phyloP scores from a whole-genome alignment of 2,797 vertebrate genomes.

The Spea hammondii region DNA sequence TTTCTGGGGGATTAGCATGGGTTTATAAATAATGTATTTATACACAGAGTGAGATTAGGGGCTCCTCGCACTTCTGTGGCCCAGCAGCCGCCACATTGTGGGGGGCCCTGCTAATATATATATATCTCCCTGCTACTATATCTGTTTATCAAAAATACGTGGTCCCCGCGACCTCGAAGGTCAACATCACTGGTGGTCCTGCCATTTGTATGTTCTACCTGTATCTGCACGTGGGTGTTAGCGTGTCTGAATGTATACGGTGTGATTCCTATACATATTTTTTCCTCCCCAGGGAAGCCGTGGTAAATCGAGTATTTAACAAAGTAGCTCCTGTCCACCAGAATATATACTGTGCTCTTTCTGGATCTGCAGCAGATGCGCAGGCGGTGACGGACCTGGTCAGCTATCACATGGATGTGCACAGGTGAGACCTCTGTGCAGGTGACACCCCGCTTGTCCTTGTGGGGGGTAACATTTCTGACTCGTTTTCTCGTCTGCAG shows the following conservation, averaged over 20 bases:
- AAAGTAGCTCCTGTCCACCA: slow-evolving; percentile 82
- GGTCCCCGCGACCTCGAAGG: too few species aligned
- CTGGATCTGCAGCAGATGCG: slow-evolving; percentile 79
- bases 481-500: slow-evolving; percentile 56
- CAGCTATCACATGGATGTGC: slow-evolving; percentile 79
- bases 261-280: neutral
- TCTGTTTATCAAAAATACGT: too few species aligned
- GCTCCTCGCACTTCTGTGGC: too few species aligned
- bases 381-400: slow-evolving; percentile 76
- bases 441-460: neutral
- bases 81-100: too few species aligned
- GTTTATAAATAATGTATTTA: too few species aligned
- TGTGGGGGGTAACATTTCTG: neutral
- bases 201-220: too few species aligned
- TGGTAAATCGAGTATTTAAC: slow-evolving; percentile 80
- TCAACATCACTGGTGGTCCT: too few species aligned
- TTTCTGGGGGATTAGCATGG: too few species aligned
- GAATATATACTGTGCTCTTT: slow-evolving; percentile 80
- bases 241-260: too few species aligned
- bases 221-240: neutral
- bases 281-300: slow-evolving; percentile 63
- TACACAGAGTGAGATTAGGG: too few species aligned
- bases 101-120: too few species aligned
- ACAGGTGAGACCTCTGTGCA: slow-evolving; percentile 67
- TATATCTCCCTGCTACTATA: too few species aligned